A percentile compares a stretch with the other conserved stretches of the same genome.
Evolutionary conservation across 2,113 vertebrate species (phyloP).

Genomic region (Indri indri): DNA sequence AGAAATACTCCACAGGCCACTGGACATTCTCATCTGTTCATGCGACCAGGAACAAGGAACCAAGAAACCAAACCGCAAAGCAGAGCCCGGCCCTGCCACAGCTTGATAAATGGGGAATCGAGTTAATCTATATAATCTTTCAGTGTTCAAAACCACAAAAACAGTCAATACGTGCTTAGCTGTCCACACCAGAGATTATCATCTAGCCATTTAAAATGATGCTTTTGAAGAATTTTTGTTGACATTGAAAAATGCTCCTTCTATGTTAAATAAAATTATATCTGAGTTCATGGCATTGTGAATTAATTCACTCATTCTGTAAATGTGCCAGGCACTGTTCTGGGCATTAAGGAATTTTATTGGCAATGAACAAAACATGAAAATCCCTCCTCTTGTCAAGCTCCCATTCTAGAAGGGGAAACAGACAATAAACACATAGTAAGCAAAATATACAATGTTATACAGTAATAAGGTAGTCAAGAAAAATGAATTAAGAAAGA

Average conservation of each 20-base stretch:
- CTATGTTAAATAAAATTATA: not conserved
- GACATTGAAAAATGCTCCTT: not conserved
- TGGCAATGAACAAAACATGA: not conserved
- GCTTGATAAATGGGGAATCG: constrained; percentile 2
- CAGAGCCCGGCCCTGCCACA: not conserved
- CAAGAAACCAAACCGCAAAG: not conserved
- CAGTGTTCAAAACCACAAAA: not conserved
- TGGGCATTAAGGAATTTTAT: not conserved
- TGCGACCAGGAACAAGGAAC: not conserved
- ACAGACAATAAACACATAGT: not conserved
- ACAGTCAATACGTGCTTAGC: not conserved
- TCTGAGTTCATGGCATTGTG: not conserved
- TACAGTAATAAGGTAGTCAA: fast-evolving
- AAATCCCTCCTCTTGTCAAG: not conserved
- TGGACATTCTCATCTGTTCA: not conserved
- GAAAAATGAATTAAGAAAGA: not conserved
- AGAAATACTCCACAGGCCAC: not conserved
- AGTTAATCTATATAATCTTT: not conserved
- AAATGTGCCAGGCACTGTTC: not conserved
- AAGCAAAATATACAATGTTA: not conserved
- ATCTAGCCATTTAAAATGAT: not conserved
- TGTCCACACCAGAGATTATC: not conserved
- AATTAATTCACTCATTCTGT: not conserved
- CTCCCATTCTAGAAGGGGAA: not conserved
- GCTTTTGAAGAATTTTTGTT: not conserved